Conservation (phyloP, 2,113 vertebrate species). For the Thunnus thynnus region DNA sequence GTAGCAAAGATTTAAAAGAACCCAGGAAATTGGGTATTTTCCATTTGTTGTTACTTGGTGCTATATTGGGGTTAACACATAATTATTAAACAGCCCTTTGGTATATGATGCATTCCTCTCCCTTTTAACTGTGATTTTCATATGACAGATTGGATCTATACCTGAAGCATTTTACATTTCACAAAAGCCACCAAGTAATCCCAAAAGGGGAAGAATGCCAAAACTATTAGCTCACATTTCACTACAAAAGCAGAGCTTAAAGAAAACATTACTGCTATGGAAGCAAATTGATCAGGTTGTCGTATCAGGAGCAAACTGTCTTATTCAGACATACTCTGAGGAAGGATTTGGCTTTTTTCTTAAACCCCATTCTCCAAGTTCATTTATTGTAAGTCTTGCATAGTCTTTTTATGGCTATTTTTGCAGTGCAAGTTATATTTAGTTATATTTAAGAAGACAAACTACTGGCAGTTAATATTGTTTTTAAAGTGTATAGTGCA, state of each 20-base stretch:
- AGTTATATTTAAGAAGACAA: no score
- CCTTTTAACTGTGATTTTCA: not conserved
- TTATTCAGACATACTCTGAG: not conserved
- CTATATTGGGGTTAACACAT: not conserved
- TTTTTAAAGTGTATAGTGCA: no score
- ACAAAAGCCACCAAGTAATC: not conserved
- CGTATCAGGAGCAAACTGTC: not conserved
- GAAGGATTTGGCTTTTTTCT: not conserved
- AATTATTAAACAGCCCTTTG: no score
- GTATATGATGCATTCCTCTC: not conserved
- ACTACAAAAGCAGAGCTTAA: not conserved
- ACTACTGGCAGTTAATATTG: no score
- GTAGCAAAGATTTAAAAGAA: not conserved
- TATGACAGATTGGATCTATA: not conserved
- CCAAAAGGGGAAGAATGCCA: not conserved
- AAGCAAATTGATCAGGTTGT: not conserved
- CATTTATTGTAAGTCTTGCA: not conserved
- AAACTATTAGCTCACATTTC: no score
- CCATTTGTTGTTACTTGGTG: not conserved
- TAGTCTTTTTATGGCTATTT: no score
- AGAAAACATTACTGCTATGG: not conserved
- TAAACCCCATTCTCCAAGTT: not conserved
- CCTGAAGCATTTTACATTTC: not conserved
- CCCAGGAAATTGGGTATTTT: not conserved
- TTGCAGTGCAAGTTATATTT: no score